These are phyloP conservation scores for Plutella xylostella DNA, from an alignment of 2,888 invertebrate genomes.

Conservation along the genomic window DNA sequence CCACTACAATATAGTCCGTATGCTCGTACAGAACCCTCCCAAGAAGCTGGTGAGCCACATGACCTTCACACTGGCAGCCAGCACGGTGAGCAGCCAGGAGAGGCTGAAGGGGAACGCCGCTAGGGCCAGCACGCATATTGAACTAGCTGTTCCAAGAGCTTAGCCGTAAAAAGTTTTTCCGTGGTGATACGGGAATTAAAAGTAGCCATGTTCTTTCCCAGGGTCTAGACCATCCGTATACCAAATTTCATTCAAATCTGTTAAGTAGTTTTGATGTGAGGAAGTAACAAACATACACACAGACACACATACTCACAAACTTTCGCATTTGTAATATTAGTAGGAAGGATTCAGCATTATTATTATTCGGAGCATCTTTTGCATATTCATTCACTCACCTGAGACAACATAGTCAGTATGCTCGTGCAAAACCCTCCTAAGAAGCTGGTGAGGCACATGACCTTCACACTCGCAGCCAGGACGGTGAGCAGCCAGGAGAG, in stretches of 20 bases:
- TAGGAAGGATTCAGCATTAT: too few relatives aligned
- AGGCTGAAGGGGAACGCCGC: constrained; percentile 81
- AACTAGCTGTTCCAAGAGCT: too few relatives aligned
- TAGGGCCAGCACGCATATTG: constrained; percentile 75
- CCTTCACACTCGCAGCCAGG: constrained; percentile 79
- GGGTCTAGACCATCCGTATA: too few relatives aligned
- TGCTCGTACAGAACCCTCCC: constrained; percentile 85
- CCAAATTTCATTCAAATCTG: too few relatives aligned
- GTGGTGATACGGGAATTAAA: too few relatives aligned
- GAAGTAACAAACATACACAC: too few relatives aligned
- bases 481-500: constrained; percentile 86
- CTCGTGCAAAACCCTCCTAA: constrained; percentile 86
- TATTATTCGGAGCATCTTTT: too few relatives aligned
- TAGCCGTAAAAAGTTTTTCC: too few relatives aligned
- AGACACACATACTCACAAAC: too few relatives aligned
- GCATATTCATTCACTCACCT: constrained; percentile 51
- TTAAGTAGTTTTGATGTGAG: too few relatives aligned
- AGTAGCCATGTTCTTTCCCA: too few relatives aligned
- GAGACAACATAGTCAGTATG: constrained; percentile 81
- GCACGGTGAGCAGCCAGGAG: constrained; percentile 85
- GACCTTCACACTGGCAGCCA: constrained; percentile 81
- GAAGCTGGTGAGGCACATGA: constrained; percentile 88
- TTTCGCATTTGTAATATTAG: too few relatives aligned
- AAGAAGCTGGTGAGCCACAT: constrained; percentile 88
- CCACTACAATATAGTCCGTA: constrained; percentile 81